phyloP scores from a whole-genome alignment of 1,140 invertebrate species.

The Ips nitidus region DNA sequence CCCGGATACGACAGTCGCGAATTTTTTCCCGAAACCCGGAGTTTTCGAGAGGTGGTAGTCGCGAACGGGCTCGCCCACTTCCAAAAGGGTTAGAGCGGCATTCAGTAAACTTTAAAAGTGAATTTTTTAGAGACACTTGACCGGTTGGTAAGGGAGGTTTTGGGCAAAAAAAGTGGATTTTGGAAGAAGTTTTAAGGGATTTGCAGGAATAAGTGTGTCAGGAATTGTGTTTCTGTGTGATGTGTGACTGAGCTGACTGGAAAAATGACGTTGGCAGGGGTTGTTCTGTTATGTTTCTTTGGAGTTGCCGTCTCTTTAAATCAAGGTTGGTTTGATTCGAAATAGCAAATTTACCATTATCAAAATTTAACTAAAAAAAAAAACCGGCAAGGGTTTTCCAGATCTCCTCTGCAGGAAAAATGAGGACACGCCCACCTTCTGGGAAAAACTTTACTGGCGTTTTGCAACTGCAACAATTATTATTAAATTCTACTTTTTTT shows the following conservation, averaged over 20 bases:
- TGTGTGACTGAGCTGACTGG: constrained; percentile 22
- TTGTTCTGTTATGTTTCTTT: constrained; percentile 1
- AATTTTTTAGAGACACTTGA: no score
- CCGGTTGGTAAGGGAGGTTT: no score
- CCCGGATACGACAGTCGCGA: constrained; percentile 11
- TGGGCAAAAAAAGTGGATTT: no score
- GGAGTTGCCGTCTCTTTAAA: constrained; percentile 8
- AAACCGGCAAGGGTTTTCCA: constrained; percentile 2
- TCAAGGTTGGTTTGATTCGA: constrained; percentile 14
- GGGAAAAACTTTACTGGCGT: no score
- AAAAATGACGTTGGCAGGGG: not conserved
- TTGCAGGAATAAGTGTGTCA: no score
- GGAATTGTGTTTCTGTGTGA: not conserved
- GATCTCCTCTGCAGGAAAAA: not conserved
- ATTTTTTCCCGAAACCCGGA: constrained; percentile 10
- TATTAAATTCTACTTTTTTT: no score
- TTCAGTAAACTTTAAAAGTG: no score
- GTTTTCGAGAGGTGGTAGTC: constrained; percentile 5
- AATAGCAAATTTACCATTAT: not conserved
- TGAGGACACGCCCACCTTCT: no score
- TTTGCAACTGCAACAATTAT: no score
- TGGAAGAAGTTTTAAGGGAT: no score
- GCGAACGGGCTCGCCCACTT: constrained; percentile 42
- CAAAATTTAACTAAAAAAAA: not conserved
- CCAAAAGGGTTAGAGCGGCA: not conserved